A percentile compares a stretch with the other conserved stretches of the same genome.
Evolutionary conservation across 2,113 vertebrate species (phyloP).

Genomic region (Halichoerus grypus): DNA sequence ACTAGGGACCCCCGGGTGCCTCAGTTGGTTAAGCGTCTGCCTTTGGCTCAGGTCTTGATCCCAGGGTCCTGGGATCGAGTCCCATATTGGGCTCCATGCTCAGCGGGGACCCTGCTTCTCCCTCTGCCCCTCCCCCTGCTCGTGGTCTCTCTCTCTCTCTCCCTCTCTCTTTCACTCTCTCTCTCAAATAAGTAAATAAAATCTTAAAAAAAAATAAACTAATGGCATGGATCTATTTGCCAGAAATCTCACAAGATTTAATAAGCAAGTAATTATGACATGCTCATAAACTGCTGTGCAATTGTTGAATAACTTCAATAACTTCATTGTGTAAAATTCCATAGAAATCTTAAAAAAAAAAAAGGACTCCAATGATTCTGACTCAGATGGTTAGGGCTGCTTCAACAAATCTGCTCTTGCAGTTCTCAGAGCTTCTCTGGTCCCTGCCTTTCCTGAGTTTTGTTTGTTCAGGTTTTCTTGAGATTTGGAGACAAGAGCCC

Average conservation of each 20-base stretch:
- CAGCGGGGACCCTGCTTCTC: no score
- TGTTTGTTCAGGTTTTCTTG: constrained; percentile 23
- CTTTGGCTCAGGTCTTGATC: no score
- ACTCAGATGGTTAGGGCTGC: neutral
- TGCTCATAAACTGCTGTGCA: neutral
- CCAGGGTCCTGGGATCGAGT: no score
- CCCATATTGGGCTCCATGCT: no score
- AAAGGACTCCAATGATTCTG: neutral
- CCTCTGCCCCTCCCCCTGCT: no score
- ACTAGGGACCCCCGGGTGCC: no score
- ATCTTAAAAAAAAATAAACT: neutral
- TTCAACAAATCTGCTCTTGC: neutral
- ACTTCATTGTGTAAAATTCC: neutral
- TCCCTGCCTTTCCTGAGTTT: constrained; percentile 3
- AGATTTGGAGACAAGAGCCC: constrained; percentile 3
- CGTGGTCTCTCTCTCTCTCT: no score
- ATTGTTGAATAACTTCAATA: constrained; percentile 43
- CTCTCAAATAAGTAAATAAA: no score
- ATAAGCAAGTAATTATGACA: constrained; percentile 17
- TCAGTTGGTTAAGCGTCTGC: no score
- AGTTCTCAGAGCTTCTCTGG: neutral
- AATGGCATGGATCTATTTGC: neutral
- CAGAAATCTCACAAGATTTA: constrained; percentile 43
- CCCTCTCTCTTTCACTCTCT: no score
- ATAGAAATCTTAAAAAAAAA: neutral